Evolutionary conservation across 37 sponge, comb jelly and placozoan species (phyloP).

Genomic region (Hexactinellida sp.): DNA sequence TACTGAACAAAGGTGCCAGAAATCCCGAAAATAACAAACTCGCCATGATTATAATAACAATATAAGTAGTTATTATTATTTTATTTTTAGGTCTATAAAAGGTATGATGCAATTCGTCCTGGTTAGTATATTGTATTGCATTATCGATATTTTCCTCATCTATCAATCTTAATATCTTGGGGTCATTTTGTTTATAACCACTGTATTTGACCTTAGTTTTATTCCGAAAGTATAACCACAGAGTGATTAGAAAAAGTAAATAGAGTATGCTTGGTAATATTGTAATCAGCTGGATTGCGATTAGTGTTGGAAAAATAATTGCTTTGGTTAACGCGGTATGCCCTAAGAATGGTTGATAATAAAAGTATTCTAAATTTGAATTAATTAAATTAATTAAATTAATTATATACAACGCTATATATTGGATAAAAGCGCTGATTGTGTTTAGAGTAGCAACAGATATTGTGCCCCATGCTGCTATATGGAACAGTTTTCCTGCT

Average conservation of each 20-base stretch:
- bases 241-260: background rate
- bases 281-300: constrained; percentile 41
- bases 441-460: background rate
- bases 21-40: background rate
- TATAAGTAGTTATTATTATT: background rate
- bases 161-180: background rate
- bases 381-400: background rate
- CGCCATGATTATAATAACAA: background rate
- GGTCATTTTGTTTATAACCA: background rate
- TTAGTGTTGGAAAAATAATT: constrained; percentile 13
- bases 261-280: constrained; percentile 39
- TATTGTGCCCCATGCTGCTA: background rate
- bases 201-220: background rate
- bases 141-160: background rate
- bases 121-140: background rate
- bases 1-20: background rate
- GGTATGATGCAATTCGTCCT: background rate
- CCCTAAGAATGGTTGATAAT: too few species aligned
- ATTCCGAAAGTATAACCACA: background rate
- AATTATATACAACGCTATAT: background rate
- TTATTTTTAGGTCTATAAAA: background rate
- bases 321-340: too few species aligned
- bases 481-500: background rate
- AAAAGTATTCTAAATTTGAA: too few species aligned
- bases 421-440: background rate